These are phyloP conservation scores for Andricus curvator DNA, from an alignment of 2,888 invertebrate genomes.

Conservation along the genomic window DNA sequence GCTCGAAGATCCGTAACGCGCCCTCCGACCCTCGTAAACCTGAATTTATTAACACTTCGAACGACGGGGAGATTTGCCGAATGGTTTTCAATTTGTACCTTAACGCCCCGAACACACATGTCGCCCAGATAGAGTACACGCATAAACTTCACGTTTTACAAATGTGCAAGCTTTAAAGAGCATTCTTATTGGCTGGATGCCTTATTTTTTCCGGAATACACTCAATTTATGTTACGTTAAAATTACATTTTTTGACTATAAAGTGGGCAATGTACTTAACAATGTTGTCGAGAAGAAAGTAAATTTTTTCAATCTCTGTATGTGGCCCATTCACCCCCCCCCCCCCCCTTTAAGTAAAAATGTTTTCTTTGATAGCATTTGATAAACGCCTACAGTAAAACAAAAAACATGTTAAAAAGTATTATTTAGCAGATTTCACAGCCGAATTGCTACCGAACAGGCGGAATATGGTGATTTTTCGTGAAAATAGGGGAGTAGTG, in stretches of 20 bases:
- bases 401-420: too few relatives aligned
- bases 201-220: neutral
- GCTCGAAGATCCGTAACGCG: constrained; percentile 67
- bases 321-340: too few relatives aligned
- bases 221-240: neutral
- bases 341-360: too few relatives aligned
- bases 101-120: constrained; percentile 61
- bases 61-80: constrained; percentile 75
- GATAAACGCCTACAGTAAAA: too few relatives aligned
- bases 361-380: too few relatives aligned
- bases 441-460: too few relatives aligned
- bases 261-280: neutral
- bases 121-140: constrained; percentile 50
- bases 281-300: too few relatives aligned
- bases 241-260: neutral
- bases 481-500: too few relatives aligned
- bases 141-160: constrained; percentile 47
- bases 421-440: too few relatives aligned
- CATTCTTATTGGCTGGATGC: constrained; percentile 20
- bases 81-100: constrained; percentile 78
- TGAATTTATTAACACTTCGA: constrained; percentile 77
- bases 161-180: constrained; percentile 30
- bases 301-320: too few relatives aligned
- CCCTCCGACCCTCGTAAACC: constrained; percentile 74
- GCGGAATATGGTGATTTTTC: too few relatives aligned